Conservation (phyloP, 35 echinoderm and acorn worm genomes). For the Strongylocentrotus purpuratus region DNA sequence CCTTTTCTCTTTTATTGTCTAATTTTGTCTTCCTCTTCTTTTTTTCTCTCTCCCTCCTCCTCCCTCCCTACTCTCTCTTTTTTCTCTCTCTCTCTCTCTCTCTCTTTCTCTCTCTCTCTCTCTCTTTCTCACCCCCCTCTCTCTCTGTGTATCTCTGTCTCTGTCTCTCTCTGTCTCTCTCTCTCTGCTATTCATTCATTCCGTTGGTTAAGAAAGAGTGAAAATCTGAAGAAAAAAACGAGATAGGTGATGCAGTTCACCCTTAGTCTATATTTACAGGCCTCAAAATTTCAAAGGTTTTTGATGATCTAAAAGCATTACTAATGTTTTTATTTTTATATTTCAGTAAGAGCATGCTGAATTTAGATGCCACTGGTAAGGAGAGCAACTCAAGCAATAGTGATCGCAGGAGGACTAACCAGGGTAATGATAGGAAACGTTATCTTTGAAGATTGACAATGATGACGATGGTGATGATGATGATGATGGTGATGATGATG, state of each 20-base stretch:
- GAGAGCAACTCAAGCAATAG: background rate
- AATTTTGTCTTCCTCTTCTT: background rate
- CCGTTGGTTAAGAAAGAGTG: background rate
- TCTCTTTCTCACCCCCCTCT: background rate
- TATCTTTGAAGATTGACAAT: background rate
- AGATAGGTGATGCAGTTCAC: too few species aligned
- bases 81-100: background rate
- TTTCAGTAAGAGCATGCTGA: constrained; percentile 44
- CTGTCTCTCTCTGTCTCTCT: background rate
- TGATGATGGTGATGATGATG: constrained; percentile 29
- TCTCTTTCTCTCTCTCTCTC: background rate
- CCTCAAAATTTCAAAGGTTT: background rate
- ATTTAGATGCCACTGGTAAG: constrained; percentile 39
- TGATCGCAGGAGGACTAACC: background rate
- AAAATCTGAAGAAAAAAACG: background rate
- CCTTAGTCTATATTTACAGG: background rate
- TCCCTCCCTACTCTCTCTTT: background rate
- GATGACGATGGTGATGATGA: constrained; percentile 11
- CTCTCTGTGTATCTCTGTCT: background rate
- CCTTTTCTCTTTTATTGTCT: background rate
- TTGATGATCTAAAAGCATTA: background rate
- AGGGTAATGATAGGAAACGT: background rate
- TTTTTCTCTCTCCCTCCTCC: background rate
- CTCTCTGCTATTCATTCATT: background rate
- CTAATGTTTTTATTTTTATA: background rate